Evolutionary conservation across 2,113 vertebrate genomes (phyloP).

Genomic region (Lepisosteus oculatus): DNA sequence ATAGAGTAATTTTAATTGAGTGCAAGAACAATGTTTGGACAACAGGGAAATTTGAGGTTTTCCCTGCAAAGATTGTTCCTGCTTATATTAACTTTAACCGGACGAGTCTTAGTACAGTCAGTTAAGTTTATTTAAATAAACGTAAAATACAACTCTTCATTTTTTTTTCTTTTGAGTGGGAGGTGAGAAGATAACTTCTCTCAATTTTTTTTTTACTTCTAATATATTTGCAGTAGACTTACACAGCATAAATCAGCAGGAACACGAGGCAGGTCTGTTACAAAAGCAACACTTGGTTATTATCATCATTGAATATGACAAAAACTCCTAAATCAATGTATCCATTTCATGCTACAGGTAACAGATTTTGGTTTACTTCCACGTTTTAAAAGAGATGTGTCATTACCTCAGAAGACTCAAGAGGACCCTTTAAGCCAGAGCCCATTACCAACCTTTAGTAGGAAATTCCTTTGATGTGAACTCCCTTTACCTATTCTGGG

Average conservation of each 20-base stretch:
- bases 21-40: no score
- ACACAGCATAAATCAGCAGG: no score
- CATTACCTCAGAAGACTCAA: background rate
- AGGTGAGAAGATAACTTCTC: background rate
- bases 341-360: constrained; percentile 10
- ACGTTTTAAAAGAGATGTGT: background rate
- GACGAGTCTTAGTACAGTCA: no score
- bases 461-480: no score
- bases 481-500: no score
- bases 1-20: no score
- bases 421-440: background rate
- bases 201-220: background rate
- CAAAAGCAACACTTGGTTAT: background rate
- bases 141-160: background rate
- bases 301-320: background rate
- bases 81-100: no score
- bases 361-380: background rate
- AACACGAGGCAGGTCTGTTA: no score
- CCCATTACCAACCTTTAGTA: no score
- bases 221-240: background rate
- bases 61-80: no score
- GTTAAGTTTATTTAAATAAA: no score
- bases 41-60: no score
- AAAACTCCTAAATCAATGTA: background rate
- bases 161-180: background rate